These are phyloP conservation scores for Amphiprion percula DNA, from an alignment of 2,113 vertebrate genomes.

Conservation along the genomic window DNA sequence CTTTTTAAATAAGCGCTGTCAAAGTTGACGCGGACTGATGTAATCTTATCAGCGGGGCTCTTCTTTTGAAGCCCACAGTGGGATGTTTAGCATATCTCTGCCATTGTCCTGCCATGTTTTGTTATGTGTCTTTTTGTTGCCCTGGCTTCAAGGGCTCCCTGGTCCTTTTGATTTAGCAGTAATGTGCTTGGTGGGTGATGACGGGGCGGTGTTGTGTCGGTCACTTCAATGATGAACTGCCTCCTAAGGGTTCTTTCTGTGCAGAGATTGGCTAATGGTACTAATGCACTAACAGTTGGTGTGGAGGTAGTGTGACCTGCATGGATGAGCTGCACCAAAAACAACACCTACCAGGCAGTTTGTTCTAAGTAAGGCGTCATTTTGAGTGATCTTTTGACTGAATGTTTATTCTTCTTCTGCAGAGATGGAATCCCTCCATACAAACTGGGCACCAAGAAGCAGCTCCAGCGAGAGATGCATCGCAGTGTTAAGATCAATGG, in stretches of 20 bases:
- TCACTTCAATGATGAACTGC: constrained; percentile 66
- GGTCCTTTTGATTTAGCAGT: constrained; percentile 70
- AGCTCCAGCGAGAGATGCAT: constrained; percentile 95
- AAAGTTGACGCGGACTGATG: constrained; percentile 61
- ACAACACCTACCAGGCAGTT: no score
- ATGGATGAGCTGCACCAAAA: neutral
- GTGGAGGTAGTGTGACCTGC: constrained; percentile 9
- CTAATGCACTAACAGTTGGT: constrained; percentile 46
- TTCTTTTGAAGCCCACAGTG: constrained; percentile 59
- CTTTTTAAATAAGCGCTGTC: constrained; percentile 43
- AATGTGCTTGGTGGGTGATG: constrained; percentile 61
- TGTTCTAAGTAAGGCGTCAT: neutral
- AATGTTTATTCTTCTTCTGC: constrained; percentile 30
- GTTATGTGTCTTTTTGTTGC: constrained; percentile 66
- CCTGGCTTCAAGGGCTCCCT: constrained; percentile 62
- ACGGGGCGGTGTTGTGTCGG: constrained; percentile 56
- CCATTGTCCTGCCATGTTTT: constrained; percentile 68
- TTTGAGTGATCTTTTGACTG: neutral
- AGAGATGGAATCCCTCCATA: constrained; percentile 97
- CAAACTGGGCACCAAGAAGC: constrained; percentile 93
- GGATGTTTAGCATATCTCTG: constrained; percentile 73
- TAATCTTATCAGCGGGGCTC: constrained; percentile 62
- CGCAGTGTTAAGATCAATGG: constrained; percentile 97
- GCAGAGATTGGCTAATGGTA: constrained; percentile 52
- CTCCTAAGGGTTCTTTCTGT: constrained; percentile 27